Percentiles rank a stretch among this genome's conserved stretches.
These are phyloP conservation scores for Epinotia ramella DNA, from an alignment of 2,888 invertebrate species.

Conservation along the genomic window DNA sequence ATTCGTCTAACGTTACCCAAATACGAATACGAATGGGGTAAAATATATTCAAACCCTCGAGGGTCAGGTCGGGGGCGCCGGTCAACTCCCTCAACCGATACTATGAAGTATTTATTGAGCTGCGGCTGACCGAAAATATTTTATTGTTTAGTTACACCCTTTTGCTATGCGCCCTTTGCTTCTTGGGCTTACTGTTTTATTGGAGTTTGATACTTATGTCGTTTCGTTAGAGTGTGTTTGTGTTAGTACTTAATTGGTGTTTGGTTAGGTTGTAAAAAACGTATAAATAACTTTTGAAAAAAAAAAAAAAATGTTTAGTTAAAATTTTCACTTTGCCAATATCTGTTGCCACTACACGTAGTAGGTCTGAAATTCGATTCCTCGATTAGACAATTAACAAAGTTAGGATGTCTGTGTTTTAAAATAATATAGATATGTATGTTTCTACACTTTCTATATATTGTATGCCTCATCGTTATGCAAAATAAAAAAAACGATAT, in stretches of 20 bases:
- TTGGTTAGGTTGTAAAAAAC: no score
- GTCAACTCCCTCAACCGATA: constrained; percentile 80
- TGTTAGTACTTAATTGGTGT: constrained; percentile 20
- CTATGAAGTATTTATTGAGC: constrained; percentile 85
- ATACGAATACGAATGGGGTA: constrained; percentile 37
- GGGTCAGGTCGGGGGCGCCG: constrained; percentile 80
- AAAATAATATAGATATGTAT: no score
- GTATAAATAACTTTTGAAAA: no score
- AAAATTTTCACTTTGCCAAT: not conserved
- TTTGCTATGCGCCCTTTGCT: constrained; percentile 60
- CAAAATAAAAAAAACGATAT: no score
- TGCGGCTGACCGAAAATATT: constrained; percentile 83
- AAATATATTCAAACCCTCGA: constrained; percentile 57
- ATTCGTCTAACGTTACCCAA: constrained; percentile 19
- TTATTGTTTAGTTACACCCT: constrained; percentile 80
- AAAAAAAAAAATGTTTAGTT: no score
- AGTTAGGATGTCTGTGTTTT: no score
- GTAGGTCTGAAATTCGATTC: not conserved
- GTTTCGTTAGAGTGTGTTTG: constrained; percentile 3
- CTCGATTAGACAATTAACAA: constrained; percentile 4
- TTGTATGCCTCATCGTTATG: not conserved
- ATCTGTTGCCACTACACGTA: not conserved
- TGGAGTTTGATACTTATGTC: constrained; percentile 33
- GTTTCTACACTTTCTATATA: not conserved
- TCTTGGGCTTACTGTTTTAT: constrained; percentile 40